Evolutionary conservation across 2,888 invertebrate genomes (phyloP), one percentile per base, ranked within the genome.

Genomic region (Cantharis rufa): DNA sequence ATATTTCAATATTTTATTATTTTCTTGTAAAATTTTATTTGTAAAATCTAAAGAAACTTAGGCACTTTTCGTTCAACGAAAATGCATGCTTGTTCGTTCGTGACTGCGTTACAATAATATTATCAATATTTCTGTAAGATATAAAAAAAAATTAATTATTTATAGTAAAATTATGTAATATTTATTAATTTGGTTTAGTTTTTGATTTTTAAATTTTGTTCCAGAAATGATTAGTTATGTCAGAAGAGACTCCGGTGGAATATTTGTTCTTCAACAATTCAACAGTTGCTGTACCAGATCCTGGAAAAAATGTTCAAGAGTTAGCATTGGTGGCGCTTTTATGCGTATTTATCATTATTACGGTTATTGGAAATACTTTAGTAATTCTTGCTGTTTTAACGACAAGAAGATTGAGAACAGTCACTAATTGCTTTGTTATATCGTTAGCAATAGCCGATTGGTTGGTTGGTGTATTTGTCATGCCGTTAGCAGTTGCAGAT

Each of bases 361-460:
- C 94, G 62, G 92, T 94, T 80, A 91, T 95, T 75, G 98, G 98
- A 72, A 98, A 98, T 88, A 94, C 95, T 3, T 90, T 98, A 83
- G 96, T 98, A 74, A 97, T 98, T 81, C 91, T 94, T 16, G 96
- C 98, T 9, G 97, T 98, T 70, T 91, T 96, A 82, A 96, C 96
- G 0, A 95, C 96, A 0, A 92, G 95, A 81, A 91, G 97, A 80
- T 90, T 98, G 80, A 91, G 98, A 80, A 97, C 97, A 0, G 96
- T 98, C 32, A 98, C 98, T 70, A 98, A 98, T 87, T 96, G 97
- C 86, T 97, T 98, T 88, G 97, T 98, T 80, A 96, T 97, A 85
- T 98, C 97, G 72, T 89, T 98, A 86, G 98, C 98, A 0, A 94
- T 94, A 0, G 98, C 98, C 68, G 98, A 98, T 90, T 91, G 98